Conservation (phyloP, 1,140 invertebrate genomes). For the Adelges cooleyi region DNA sequence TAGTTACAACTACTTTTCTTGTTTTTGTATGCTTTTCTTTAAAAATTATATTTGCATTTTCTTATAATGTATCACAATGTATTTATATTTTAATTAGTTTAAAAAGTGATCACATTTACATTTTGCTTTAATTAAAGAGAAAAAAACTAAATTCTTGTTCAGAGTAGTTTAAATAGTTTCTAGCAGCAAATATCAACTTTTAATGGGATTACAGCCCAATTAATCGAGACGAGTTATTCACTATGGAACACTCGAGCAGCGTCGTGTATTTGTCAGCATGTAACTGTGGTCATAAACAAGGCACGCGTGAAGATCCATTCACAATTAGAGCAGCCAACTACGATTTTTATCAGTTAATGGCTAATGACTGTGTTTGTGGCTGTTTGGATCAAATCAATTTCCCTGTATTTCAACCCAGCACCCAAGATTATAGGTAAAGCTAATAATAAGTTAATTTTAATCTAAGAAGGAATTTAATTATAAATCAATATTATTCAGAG, state of each 20-base stretch:
- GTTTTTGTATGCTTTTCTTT: no score
- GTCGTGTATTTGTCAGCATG: constrained; percentile 71
- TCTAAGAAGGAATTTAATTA: neutral
- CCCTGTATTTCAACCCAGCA: constrained; percentile 73
- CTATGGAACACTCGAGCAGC: constrained; percentile 62
- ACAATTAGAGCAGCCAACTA: constrained; percentile 70
- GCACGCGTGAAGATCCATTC: constrained; percentile 78
- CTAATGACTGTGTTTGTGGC: constrained; percentile 61
- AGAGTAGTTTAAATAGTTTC: neutral
- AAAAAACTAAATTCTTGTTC: neutral
- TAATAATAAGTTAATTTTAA: neutral
- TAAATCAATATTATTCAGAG: constrained; percentile 35
- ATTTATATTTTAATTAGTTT: no score
- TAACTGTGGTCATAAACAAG: constrained; percentile 80
- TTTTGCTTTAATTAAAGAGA: no score
- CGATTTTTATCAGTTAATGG: constrained; percentile 67
- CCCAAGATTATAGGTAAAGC: constrained; percentile 45
- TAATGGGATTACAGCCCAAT: neutral
- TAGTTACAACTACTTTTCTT: no score
- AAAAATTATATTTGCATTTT: no score
- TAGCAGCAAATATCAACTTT: neutral
- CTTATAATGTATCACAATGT: no score
- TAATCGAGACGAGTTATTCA: constrained; percentile 36
- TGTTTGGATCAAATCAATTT: constrained; percentile 58
- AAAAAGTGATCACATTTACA: no score